phyloP scores from a whole-genome alignment of 2,888 invertebrate species.

The Acrobasis repandana region DNA sequence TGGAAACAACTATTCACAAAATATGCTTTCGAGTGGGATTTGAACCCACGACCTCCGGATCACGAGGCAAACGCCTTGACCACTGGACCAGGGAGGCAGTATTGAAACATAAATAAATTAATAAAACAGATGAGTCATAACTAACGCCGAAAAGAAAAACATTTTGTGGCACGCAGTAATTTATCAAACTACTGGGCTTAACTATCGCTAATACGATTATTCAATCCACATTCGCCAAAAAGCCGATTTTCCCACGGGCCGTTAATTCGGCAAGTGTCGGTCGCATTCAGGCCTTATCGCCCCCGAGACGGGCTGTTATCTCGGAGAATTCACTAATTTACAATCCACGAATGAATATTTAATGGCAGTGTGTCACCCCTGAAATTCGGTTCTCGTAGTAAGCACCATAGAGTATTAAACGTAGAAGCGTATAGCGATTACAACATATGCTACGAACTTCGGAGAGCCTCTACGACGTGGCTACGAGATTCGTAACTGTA shows the following conservation, averaged over 20 bases:
- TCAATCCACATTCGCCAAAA: slow-evolving; percentile 31
- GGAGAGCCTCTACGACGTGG: slow-evolving; percentile 8
- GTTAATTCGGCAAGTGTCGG: slow-evolving; percentile 44
- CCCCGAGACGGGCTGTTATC: slow-evolving; percentile 52
- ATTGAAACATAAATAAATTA: no score
- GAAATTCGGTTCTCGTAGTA: slow-evolving; percentile 55
- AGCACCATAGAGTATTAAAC: slow-evolving; percentile 22
- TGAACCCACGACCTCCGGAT: no score
- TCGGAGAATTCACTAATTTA: slow-evolving; percentile 70
- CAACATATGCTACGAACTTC: slow-evolving; percentile 8
- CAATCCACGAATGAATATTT: slow-evolving; percentile 76
- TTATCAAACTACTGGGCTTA: slow-evolving; percentile 1
- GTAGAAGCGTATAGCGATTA: slow-evolving; percentile 7
- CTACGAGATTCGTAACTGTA: neutral
- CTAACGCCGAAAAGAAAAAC: neutral
- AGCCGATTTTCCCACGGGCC: slow-evolving; percentile 35
- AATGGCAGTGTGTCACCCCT: slow-evolving; percentile 69
- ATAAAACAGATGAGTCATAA: no score
- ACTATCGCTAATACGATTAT: slow-evolving; percentile 14
- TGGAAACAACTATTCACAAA: no score
- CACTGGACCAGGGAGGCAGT: no score
- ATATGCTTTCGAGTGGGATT: no score
- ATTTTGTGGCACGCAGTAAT: neutral
- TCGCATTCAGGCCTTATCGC: slow-evolving; percentile 51
- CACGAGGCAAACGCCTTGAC: no score